Evolutionary conservation across 2,113 vertebrate genomes (phyloP), one percentile per base, ranked within the genome.

Genomic region (Notothenia coriiceps): DNA sequence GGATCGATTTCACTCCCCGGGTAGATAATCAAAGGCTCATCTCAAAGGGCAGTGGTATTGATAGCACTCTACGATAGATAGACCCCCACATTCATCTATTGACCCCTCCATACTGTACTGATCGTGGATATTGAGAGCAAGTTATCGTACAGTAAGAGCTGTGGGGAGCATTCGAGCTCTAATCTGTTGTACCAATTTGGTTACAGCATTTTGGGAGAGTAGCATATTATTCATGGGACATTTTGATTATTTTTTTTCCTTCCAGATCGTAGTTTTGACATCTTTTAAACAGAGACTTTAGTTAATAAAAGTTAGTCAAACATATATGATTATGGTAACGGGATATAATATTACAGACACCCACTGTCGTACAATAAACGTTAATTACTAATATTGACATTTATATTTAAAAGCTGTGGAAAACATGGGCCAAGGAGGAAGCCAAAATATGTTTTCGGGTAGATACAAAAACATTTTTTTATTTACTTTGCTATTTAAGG

Each of bases 11-110:
- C 62, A 43, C 69, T 86, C 85, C 83, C 80, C 13, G 18, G 85
- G 74, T 14, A 83, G 74, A 85, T 89, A 74, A 90, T 93, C 89
- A 90, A 52, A 90, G 61, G 43, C 84, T 84, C 88, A 76, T 91
- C 84, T 76, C 43, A 86, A 60, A 71, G 71, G 76, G 46, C 49
- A 44, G 52, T 20, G 54, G 70, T 78, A 86, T 77, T 64, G 79
- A 89, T 71, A 43, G 62, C 67, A 12, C 55, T 82, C 60, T 5
- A 1, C 64, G 71, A 77, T 20, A 54, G 44, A 79, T 40, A 44
- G 40, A 55, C 12, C 25, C 4, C 1, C 70, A 50, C 18, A 49
- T 74, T 10, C 55, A n/a, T 75, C 74, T 35, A 44, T 64, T 2
- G 0, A 50, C 20, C 40, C 35, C 5, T 22, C 44, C 54, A 4